These are phyloP conservation scores for Phymatocera aterrima DNA, from an alignment of 2,888 invertebrate species.

Conservation along the genomic window DNA sequence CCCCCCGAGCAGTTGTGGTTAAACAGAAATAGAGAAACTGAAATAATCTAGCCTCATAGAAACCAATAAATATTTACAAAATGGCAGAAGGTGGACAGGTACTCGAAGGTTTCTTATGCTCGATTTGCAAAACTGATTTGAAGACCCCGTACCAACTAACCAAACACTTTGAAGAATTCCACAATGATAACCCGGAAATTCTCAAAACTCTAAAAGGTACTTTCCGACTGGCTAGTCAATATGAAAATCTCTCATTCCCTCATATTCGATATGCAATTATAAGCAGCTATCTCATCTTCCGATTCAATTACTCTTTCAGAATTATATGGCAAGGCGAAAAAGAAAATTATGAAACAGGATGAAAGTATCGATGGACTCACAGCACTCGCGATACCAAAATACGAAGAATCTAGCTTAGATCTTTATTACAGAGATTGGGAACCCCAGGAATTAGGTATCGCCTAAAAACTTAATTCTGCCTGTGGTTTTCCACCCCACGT, in stretches of 20 bases:
- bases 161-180: constrained; percentile 91
- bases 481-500: background rate
- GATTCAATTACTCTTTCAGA: constrained; percentile 70
- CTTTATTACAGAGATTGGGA: constrained; percentile 75
- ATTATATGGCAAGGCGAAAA: constrained; percentile 92
- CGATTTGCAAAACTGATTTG: constrained; percentile 94
- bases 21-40: background rate
- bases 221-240: background rate
- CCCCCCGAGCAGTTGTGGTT: background rate
- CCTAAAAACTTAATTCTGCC: background rate
- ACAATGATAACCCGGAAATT: constrained; percentile 91
- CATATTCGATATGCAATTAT: background rate
- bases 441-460: constrained; percentile 80
- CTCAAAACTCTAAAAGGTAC: constrained; percentile 86
- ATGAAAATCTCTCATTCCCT: constrained; percentile 26
- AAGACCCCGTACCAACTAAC: constrained; percentile 90
- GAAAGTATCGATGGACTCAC: constrained; percentile 73
- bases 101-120: constrained; percentile 95
- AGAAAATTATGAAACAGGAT: constrained; percentile 87
- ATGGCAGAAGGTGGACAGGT: constrained; percentile 79
- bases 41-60: background rate
- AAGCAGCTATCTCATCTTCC: background rate
- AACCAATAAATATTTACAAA: background rate
- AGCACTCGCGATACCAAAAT: background rate
- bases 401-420: constrained; percentile 54